Evolutionary conservation across 1,140 invertebrate species (phyloP).

Genomic region (Chionoecetes opilio): DNA sequence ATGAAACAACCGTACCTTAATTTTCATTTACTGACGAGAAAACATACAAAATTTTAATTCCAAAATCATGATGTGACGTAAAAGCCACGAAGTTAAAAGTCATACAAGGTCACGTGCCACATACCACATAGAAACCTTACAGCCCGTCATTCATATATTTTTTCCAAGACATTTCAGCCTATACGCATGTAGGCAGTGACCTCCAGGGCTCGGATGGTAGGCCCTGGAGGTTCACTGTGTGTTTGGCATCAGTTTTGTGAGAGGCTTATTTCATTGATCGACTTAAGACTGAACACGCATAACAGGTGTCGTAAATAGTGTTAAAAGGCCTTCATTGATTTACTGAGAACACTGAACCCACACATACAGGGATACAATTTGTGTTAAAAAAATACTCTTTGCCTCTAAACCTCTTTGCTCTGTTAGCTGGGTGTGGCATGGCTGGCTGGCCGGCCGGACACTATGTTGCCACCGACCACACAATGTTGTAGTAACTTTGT

Average conservation of each 20-base stretch:
- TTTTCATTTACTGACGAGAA: slow-evolving; percentile 30
- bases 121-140: slow-evolving; percentile 10
- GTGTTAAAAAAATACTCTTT: no score
- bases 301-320: no score
- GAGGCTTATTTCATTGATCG: no score
- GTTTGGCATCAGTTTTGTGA: no score
- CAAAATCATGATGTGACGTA: background rate
- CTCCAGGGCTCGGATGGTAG: no score
- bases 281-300: no score
- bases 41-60: slow-evolving; percentile 22
- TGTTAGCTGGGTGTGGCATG: background rate
- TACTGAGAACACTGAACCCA: background rate
- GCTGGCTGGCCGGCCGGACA: no score
- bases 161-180: no score
- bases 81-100: background rate
- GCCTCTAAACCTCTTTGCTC: no score
- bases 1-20: background rate
- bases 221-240: no score
- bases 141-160: no score
- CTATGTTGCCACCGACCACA: background rate
- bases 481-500: background rate
- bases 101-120: background rate
- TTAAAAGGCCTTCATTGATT: background rate
- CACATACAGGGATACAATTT: background rate
- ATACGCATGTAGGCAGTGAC: no score